Base-by-base conservation (phyloP, 1,140 invertebrate genomes). In the Leguminivora glycinivorella region DNA sequence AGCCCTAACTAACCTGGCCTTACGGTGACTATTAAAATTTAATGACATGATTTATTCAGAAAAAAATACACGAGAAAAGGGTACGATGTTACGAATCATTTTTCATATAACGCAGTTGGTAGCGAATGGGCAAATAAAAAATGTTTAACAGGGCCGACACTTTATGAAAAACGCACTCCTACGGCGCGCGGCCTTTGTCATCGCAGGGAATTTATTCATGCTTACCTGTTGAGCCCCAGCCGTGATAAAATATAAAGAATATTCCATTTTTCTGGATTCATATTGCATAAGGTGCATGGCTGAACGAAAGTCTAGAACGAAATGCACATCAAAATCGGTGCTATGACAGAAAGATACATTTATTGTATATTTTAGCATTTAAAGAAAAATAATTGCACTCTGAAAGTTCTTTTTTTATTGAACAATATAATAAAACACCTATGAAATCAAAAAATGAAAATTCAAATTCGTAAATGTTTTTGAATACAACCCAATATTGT, bases 71-170 rank as follows among this genome's bases (percentile, higher is more conserved):
- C 84, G 78, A 88, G 89, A 91, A 90, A 91, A 90, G 89, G 88
- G 88, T 91, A 91, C 82, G 84, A 83, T 85, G 85, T 88, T 88
- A 91, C 84, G 89, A 89, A 88, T 86, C 87, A 91, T 91, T 90
- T 91, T 90, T 91, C 89, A 91, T 91, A 89, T 79, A 85, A 91
- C 89, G 88, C 89, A 90, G 89, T 91, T 91, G 89, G 89, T 91
- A 91, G 89, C 89, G 89, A 90, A 91, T 90, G 89, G 86, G 80
- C 87, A 84, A 88, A 88, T 91, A 91, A 91, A 91, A 91, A 91
- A 90, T 90, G 86, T 86, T 86, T 83, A 89, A 89, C 85, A 83
- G 82, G 77, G 72, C 89, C 87, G 88, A 87, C 88, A 88, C 89
- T 90, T 90, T 89, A 89, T 90, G 89, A 90, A 90, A 90, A 91